These are phyloP conservation scores for Raja brachyura DNA, from an alignment of 2,113 vertebrate genomes.

Conservation along the genomic window DNA sequence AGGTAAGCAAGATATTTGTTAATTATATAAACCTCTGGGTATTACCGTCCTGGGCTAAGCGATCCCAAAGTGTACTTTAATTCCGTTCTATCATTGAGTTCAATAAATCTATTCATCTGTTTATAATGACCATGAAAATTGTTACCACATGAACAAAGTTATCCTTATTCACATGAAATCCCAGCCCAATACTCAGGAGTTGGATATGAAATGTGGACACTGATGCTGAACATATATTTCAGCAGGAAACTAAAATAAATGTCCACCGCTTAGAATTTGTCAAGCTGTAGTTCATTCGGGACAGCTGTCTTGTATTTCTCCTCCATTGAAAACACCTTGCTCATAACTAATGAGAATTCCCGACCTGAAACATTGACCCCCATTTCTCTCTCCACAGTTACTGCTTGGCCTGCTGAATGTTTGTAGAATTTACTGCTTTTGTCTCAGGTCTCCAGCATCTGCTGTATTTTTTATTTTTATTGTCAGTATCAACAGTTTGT, in stretches of 20 bases:
- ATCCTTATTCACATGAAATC: not conserved
- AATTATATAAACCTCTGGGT: not conserved
- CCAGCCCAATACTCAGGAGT: not conserved
- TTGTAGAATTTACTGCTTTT: too few species aligned
- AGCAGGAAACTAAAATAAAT: not conserved
- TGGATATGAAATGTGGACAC: not conserved
- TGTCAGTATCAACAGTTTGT: not conserved
- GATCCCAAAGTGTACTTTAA: not conserved
- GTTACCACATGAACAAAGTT: not conserved
- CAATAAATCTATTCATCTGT: not conserved
- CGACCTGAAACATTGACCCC: too few species aligned
- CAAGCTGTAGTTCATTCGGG: not conserved
- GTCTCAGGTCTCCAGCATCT: too few species aligned
- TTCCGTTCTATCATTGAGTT: not conserved
- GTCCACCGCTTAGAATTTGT: not conserved
- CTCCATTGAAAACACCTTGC: too few species aligned
- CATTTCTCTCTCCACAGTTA: too few species aligned
- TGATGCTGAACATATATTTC: not conserved
- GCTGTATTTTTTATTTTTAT: too few species aligned
- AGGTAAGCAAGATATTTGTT: slow-evolving; percentile 59
- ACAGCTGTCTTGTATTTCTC: too few species aligned
- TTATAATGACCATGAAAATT: not conserved
- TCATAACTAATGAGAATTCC: too few species aligned
- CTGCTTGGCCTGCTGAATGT: too few species aligned
- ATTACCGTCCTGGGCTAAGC: not conserved